phyloP scores from a whole-genome alignment of 2,888 invertebrate genomes.

The Papilio elwesi region DNA sequence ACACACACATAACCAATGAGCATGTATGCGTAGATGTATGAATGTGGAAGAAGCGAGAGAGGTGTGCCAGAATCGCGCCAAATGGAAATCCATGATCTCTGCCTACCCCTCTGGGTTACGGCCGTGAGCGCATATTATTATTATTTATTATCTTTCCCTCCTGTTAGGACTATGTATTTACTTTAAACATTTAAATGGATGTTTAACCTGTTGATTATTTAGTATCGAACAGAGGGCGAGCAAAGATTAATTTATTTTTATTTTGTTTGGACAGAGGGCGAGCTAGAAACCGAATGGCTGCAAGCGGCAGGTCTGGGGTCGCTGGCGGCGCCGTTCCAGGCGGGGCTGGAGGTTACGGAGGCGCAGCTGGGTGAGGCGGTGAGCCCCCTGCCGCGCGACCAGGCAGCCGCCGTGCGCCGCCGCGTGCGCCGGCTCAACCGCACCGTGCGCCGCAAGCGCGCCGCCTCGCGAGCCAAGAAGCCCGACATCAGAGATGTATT shows the following conservation, averaged over 20 bases:
- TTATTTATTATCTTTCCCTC: too few species aligned
- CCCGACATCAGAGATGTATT: slow-evolving; percentile 93
- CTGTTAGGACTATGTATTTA: too few species aligned
- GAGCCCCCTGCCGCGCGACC: slow-evolving; percentile 86
- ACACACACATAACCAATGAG: too few species aligned
- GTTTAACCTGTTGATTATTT: too few species aligned
- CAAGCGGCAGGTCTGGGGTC: slow-evolving; percentile 89
- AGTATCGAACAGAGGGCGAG: too few species aligned
- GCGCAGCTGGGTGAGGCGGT: slow-evolving; percentile 86
- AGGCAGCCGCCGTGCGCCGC: slow-evolving; percentile 90
- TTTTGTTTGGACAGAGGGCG: slow-evolving; percentile 85
- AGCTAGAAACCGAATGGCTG: slow-evolving; percentile 91
- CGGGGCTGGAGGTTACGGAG: slow-evolving; percentile 87
- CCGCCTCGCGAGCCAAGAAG: slow-evolving; percentile 84
- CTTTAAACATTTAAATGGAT: too few species aligned
- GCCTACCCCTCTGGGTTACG: too few species aligned
- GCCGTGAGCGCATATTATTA: too few species aligned
- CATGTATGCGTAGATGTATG: too few species aligned
- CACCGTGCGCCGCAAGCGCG: slow-evolving; percentile 86
- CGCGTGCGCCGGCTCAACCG: slow-evolving; percentile 90
- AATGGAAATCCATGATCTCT: too few species aligned
- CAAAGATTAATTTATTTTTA: slow-evolving; percentile 11
- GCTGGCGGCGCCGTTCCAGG: slow-evolving; percentile 88
- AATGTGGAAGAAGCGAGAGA: too few species aligned
- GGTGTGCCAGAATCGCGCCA: too few species aligned